Conservation (phyloP, 1,140 invertebrate genomes). For the Cherax quadricarinatus region DNA sequence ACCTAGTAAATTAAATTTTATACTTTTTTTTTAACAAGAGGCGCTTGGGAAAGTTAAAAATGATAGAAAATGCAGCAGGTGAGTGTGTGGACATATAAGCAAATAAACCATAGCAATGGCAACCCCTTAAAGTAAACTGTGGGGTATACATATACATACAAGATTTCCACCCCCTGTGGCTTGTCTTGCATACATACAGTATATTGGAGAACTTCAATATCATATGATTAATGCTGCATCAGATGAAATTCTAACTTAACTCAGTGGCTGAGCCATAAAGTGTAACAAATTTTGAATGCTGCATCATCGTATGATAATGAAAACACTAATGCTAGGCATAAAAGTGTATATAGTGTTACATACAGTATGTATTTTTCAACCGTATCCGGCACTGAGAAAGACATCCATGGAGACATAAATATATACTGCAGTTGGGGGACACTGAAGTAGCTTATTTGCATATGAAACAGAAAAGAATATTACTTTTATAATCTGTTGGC, state of each 20-base stretch:
- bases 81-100: not conserved
- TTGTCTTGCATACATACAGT: not conserved
- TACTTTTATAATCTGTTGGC: not conserved
- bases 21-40: not conserved
- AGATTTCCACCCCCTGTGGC: too few species aligned
- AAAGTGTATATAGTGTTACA: constrained; percentile 12
- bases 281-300: not conserved
- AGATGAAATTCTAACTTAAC: not conserved
- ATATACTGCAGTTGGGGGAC: not conserved
- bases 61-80: not conserved
- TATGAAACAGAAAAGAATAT: not conserved
- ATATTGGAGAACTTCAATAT: not conserved
- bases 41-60: not conserved
- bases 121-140: not conserved
- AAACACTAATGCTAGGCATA: constrained; percentile 14
- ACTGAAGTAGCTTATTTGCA: not conserved
- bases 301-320: not conserved
- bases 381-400: constrained; percentile 19
- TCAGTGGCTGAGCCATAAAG: not conserved
- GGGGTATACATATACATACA: not conserved
- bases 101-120: not conserved
- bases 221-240: not conserved
- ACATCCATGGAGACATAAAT: constrained; percentile 4
- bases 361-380: not conserved
- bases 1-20: too few species aligned